A percentile compares a stretch with the other conserved stretches of the same genome.
These are phyloP conservation scores for Philonicus albiceps DNA, from an alignment of 2,888 invertebrate species.

Conservation along the genomic window DNA sequence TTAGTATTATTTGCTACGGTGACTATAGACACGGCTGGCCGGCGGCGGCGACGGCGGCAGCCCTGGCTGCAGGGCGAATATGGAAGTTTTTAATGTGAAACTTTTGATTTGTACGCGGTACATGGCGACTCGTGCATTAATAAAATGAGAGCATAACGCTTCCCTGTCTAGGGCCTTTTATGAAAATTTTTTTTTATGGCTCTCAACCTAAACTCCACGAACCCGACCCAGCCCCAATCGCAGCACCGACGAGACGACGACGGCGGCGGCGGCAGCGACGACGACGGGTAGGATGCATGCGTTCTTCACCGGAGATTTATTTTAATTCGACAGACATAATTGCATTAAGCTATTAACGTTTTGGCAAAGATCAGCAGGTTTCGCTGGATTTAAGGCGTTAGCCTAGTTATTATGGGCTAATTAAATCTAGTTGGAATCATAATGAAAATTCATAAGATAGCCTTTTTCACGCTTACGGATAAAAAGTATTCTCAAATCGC, in stretches of 20 bases:
- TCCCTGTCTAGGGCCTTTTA: constrained; percentile 4
- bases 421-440: neutral
- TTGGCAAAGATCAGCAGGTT: neutral
- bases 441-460: neutral
- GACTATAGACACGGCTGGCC: constrained; percentile 9
- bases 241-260: neutral
- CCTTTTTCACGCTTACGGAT: neutral
- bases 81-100: constrained; percentile 47
- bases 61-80: constrained; percentile 30
- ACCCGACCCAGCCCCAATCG: neutral
- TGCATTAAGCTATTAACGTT: constrained; percentile 10
- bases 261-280: neutral
- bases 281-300: neutral
- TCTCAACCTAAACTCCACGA: neutral
- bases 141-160: constrained; percentile 43
- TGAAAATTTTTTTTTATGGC: neutral
- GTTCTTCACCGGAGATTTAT: neutral
- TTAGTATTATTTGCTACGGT: constrained; percentile 40
- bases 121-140: constrained; percentile 48
- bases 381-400: neutral
- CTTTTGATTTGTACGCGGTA: constrained; percentile 47
- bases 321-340: constrained; percentile 6
- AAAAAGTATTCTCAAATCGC: neutral
- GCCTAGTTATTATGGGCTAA: neutral
- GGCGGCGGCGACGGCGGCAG: neutral